Conservation (phyloP, 2,888 invertebrate species). For the Asteroscopus sphinx region DNA sequence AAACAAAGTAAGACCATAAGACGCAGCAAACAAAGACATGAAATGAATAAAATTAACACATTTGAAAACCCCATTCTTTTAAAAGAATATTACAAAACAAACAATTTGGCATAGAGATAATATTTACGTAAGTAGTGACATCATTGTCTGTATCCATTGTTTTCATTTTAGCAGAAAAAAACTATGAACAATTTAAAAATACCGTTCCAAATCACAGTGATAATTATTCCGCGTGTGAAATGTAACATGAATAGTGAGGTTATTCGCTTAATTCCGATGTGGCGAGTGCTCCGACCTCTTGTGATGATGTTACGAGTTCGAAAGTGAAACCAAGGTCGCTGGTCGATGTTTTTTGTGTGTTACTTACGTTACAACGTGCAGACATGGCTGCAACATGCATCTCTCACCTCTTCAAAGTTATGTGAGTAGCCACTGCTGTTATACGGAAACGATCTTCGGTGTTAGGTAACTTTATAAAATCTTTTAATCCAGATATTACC, state of each 20-base stretch:
- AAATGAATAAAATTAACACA: slow-evolving; percentile 9
- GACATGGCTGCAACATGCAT: slow-evolving; percentile 61
- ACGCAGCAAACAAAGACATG: background rate
- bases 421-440: slow-evolving; percentile 42
- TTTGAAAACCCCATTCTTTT: slow-evolving; percentile 10
- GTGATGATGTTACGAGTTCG: slow-evolving; percentile 67
- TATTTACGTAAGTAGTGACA: slow-evolving; percentile 35
- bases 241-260: slow-evolving; percentile 40
- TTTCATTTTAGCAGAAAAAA: slow-evolving; percentile 20
- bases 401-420: slow-evolving; percentile 49
- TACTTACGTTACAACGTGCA: slow-evolving; percentile 42
- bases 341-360: slow-evolving; percentile 46
- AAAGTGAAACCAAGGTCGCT: slow-evolving; percentile 78
- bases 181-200: slow-evolving; percentile 17
- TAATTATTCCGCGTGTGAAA: slow-evolving; percentile 45
- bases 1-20: background rate
- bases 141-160: slow-evolving; percentile 22
- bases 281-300: slow-evolving; percentile 70
- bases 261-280: slow-evolving; percentile 51
- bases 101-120: slow-evolving; percentile 12
- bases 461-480: slow-evolving; percentile 62
- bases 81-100: slow-evolving; percentile 23
- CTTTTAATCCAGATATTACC: slow-evolving; percentile 50
- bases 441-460: slow-evolving; percentile 56
- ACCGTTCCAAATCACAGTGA: slow-evolving; percentile 19